phyloP scores from a whole-genome alignment of 2,888 invertebrate genomes.

The Metellina segmentata region DNA sequence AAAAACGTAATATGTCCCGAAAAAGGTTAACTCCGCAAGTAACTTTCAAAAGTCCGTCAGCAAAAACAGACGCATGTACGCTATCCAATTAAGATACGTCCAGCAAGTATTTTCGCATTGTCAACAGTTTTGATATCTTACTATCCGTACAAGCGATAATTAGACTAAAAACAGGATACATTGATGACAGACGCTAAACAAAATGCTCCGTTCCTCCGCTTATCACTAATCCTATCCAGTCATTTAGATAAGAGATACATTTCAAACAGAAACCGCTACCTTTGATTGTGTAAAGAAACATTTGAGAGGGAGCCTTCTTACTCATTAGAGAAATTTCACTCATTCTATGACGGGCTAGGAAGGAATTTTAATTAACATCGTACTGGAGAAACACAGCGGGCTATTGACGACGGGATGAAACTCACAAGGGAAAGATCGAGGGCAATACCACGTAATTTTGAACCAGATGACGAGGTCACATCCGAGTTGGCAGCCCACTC shows the following conservation, averaged over 20 bases:
- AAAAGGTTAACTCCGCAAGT: too few species aligned
- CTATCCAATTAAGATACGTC: not conserved
- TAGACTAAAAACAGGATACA: constrained; percentile 55
- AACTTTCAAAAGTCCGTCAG: too few species aligned
- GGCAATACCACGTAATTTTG: too few species aligned
- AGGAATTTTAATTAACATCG: too few species aligned
- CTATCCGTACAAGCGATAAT: constrained; percentile 30
- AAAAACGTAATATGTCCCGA: too few species aligned
- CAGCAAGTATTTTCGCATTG: not conserved
- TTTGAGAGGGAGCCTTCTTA: not conserved
- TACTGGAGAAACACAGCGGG: too few species aligned
- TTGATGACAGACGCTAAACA: constrained; percentile 8
- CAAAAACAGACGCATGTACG: not conserved
- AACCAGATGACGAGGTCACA: too few species aligned
- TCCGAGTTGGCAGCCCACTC: too few species aligned
- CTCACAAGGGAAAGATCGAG: too few species aligned
- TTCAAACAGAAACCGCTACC: not conserved
- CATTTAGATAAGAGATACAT: constrained; percentile 17
- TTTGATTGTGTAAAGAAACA: not conserved
- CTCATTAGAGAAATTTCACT: too few species aligned
- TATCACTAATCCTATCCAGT: constrained; percentile 3
- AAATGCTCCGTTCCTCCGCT: constrained; percentile 5
- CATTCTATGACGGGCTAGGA: too few species aligned
- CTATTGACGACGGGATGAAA: too few species aligned
- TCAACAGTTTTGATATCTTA: not conserved